Evolutionary conservation across 1,140 invertebrate species (phyloP), one percentile per base, ranked within the genome.

Genomic region (Pseudoatta argentina): DNA sequence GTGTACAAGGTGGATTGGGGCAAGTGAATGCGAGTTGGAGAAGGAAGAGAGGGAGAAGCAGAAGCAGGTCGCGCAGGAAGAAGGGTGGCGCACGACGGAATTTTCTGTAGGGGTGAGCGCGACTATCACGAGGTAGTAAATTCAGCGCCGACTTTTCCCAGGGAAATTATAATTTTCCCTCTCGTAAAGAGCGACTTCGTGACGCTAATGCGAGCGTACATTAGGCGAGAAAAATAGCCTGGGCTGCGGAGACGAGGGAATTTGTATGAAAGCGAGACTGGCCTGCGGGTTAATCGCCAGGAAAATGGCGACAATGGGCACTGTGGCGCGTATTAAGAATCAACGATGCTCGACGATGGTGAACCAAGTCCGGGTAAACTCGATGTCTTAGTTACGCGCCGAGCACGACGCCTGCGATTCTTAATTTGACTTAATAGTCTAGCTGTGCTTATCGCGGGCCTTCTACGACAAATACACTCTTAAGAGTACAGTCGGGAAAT

Each of bases 161-260:
- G 88, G 91, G 86, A 93, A 94, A 94, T 94, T 94, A 94, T 94
- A 94, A 94, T 94, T 94, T 93, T 94, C 91, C 87, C 86, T 91
- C 89, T 92, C 91, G 90, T 93, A 93, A 94, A 94, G 91, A 92
- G 75, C 91, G 91, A 91, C 90, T 91, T 89, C 63, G 91, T 92
- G 93, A 94, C 93, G 91, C 92, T 94, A 94, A 94, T 93, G 93
- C 92, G 93, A 93, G 93, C 91, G 92, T 93, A 93, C 93, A 94
- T 94, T 94, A 94, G 92, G 89, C 81, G 91, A 94, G 93, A 94
- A 94, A 94, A 94, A 94, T 94, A 92, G 93, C 88, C 71, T 53
- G 59, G 64, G 51, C 86, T 63, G 66, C 24, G 86, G 72, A 86
- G 88, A 90, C 87, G 88, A 88, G 90, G 85, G 88, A 93, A 93